phyloP scores from a whole-genome alignment of 2,113 vertebrate genomes.

The Psilopogon haemacephalus region DNA sequence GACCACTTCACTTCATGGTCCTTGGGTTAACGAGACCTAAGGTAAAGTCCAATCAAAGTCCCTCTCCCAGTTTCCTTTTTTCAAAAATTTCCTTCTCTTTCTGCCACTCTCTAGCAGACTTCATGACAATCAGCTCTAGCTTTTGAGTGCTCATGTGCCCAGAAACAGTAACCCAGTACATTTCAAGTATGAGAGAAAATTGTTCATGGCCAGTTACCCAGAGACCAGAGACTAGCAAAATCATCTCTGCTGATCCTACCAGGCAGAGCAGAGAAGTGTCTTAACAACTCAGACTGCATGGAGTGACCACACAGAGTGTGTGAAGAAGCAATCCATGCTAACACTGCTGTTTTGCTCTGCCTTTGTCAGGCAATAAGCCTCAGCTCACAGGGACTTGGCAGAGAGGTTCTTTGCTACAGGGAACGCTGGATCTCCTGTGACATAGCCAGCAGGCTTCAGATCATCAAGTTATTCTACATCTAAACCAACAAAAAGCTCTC shows the following conservation, averaged over 20 bases:
- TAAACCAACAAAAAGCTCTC: not conserved
- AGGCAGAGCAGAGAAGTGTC: not conserved
- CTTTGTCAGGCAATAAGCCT: not conserved
- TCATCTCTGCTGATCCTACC: not conserved
- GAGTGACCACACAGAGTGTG: not conserved
- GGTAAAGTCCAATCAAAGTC: not conserved
- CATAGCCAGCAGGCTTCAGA: not conserved
- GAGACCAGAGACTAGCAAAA: not conserved
- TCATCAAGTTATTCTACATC: not conserved
- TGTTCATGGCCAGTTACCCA: not conserved
- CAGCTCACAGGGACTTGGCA: not conserved
- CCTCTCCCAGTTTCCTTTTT: not conserved
- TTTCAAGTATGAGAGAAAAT: not conserved
- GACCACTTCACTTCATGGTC: not conserved
- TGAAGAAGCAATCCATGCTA: fast-evolving
- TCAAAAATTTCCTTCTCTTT: not conserved
- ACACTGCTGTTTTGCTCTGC: not conserved
- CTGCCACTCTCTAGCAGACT: not conserved
- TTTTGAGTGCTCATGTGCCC: not conserved
- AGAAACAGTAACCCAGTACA: not conserved
- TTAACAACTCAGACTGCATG: not conserved
- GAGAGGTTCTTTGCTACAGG: not conserved
- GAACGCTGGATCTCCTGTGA: not conserved
- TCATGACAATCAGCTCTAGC: not conserved
- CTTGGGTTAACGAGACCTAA: not conserved